Conservation (phyloP, 2,888 invertebrate genomes). For the Mesochorus sp. region DNA sequence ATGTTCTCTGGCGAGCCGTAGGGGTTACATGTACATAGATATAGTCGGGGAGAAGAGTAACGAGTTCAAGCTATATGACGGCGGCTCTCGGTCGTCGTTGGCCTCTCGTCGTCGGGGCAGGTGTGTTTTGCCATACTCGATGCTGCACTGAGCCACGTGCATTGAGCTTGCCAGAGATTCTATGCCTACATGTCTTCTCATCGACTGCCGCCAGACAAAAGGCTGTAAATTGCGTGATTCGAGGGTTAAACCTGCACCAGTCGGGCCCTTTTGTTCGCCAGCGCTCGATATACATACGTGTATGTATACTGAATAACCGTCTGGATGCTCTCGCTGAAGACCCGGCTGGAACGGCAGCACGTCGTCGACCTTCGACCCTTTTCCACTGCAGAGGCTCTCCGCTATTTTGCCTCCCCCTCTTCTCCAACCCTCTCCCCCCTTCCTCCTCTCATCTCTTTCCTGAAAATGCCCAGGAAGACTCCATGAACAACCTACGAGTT, state of each 20-base stretch:
- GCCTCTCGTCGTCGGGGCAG: slow-evolving; percentile 64
- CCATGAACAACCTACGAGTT: too few species aligned
- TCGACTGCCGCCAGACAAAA: background rate
- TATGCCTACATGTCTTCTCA: background rate
- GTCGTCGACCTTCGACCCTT: slow-evolving; percentile 78
- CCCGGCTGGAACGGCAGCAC: slow-evolving; percentile 74
- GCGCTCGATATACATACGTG: background rate
- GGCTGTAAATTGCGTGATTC: background rate
- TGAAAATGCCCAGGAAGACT: too few species aligned
- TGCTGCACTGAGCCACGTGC: slow-evolving; percentile 26
- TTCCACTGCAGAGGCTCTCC: slow-evolving; percentile 71
- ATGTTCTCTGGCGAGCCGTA: slow-evolving; percentile 35
- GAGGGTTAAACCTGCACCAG: background rate
- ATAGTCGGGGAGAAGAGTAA: slow-evolving; percentile 68
- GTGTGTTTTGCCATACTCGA: slow-evolving; percentile 71
- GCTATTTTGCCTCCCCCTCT: slow-evolving; percentile 72
- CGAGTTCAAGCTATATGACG: slow-evolving; percentile 69
- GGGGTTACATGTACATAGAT: slow-evolving; percentile 32
- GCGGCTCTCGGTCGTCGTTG: slow-evolving; percentile 47
- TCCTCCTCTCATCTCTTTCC: slow-evolving; percentile 19
- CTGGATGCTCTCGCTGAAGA: slow-evolving; percentile 48
- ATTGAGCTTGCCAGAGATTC: slow-evolving; percentile 39
- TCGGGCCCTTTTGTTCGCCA: background rate
- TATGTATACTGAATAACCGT: slow-evolving; percentile 26
- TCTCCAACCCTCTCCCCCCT: slow-evolving; percentile 29